phyloP scores from a whole-genome alignment of 2,113 vertebrate genomes.

The Ondatra zibethicus region DNA sequence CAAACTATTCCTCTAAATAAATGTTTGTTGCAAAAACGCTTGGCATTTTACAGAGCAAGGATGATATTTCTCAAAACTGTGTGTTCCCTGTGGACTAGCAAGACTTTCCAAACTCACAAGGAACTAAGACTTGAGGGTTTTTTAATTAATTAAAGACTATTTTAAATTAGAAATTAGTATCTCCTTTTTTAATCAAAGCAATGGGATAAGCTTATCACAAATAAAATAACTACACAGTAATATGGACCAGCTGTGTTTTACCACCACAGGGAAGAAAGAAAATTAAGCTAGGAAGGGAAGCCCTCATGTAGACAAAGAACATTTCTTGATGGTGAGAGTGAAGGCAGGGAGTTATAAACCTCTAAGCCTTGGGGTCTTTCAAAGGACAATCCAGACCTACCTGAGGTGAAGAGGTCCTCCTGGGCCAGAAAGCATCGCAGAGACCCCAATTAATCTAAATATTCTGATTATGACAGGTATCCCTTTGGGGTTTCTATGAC shows the following conservation, averaged over 20 bases:
- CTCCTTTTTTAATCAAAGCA: conserved; percentile 66
- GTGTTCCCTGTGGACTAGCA: conserved; percentile 1
- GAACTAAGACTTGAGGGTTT: conserved; percentile 15
- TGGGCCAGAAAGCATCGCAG: conserved; percentile 30
- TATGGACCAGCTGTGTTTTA: conserved; percentile 52
- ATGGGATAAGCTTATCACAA: conserved; percentile 44
- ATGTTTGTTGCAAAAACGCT: conserved; percentile 2
- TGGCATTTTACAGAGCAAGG: conserved; percentile 4
- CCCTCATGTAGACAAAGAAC: not conserved
- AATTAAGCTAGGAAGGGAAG: conserved; percentile 47
- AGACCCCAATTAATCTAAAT: conserved; percentile 63
- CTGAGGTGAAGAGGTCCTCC: conserved; percentile 54
- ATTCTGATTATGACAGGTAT: conserved; percentile 60
- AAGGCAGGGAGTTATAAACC: not conserved
- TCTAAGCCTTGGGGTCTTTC: conserved; percentile 34
- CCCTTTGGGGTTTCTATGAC: conserved; percentile 54
- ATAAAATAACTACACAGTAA: conserved; percentile 45
- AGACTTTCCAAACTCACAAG: conserved; percentile 18
- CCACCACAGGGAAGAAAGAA: conserved; percentile 53
- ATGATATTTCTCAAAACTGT: conserved; percentile 59
- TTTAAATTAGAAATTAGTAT: conserved; percentile 63
- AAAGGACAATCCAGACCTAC: conserved; percentile 37
- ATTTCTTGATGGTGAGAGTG: not conserved
- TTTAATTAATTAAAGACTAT: conserved; percentile 59
- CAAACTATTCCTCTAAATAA: conserved; percentile 31